Conservation (phyloP, 2,888 invertebrate species). For the Polymixis flavicincta region DNA sequence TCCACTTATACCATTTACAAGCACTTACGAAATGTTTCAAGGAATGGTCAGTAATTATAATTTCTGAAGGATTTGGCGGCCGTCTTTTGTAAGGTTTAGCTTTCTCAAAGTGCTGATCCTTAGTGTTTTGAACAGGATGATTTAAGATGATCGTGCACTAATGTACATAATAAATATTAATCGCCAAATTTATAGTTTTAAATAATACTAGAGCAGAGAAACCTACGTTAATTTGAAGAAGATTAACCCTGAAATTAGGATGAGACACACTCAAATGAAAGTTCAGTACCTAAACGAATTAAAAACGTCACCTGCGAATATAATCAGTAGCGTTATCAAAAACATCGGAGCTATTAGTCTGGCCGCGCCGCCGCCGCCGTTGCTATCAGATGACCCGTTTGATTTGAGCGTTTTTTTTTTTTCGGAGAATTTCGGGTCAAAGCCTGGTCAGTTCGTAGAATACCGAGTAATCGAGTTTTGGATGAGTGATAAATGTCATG, state of each 20-base stretch:
- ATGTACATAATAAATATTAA: too few relatives aligned
- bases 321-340: slow-evolving; percentile 45
- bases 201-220: too few relatives aligned
- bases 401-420: slow-evolving; percentile 10
- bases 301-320: slow-evolving; percentile 42
- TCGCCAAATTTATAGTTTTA: too few relatives aligned
- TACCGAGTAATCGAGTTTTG: neutral
- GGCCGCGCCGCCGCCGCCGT: slow-evolving; percentile 21
- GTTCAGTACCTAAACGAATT: slow-evolving; percentile 41
- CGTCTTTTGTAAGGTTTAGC: too few relatives aligned
- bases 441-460: neutral
- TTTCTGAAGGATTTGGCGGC: too few relatives aligned
- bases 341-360: slow-evolving; percentile 49
- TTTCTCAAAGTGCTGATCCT: too few relatives aligned
- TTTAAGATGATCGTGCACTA: too few relatives aligned
- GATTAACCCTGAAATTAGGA: neutral
- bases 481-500: neutral
- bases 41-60: too few relatives aligned
- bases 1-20: too few relatives aligned
- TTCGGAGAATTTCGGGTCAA: slow-evolving; percentile 26
- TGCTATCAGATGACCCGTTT: slow-evolving; percentile 47
- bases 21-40: too few relatives aligned
- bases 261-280: neutral
- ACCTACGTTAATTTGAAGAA: neutral
- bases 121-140: too few relatives aligned